Conservation (phyloP, 2,888 invertebrate genomes). For the Ctena decussata region DNA sequence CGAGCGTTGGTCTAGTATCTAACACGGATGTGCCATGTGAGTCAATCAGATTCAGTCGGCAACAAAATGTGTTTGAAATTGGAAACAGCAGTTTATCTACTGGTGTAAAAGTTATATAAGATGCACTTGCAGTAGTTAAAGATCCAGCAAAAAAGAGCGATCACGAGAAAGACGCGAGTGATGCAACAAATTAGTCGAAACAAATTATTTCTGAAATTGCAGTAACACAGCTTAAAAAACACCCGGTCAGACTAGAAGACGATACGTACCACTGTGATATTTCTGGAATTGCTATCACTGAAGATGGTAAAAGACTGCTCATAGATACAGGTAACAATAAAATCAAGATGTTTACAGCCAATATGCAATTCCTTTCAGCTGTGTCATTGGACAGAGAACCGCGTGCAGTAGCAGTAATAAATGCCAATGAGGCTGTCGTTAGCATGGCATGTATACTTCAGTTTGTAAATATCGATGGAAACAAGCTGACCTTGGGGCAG, state of each 20-base stretch:
- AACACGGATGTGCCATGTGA: too few relatives aligned
- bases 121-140: too few relatives aligned
- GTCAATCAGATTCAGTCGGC: too few relatives aligned
- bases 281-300: not conserved
- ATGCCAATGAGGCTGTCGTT: not conserved
- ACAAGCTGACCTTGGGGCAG: too few relatives aligned
- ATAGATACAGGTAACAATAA: not conserved
- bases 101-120: too few relatives aligned
- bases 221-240: not conserved
- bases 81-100: too few relatives aligned
- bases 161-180: too few relatives aligned
- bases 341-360: not conserved
- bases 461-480: too few relatives aligned
- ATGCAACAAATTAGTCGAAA: not conserved
- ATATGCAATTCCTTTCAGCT: not conserved
- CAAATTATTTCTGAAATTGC: not conserved
- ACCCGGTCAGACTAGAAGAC: not conserved
- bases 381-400: not conserved
- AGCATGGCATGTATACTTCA: too few relatives aligned
- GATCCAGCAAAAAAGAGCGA: too few relatives aligned
- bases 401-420: not conserved
- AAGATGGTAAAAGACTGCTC: not conserved
- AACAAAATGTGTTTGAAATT: too few relatives aligned
- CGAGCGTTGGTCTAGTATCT: too few relatives aligned
- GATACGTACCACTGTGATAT: not conserved